phyloP scores from a whole-genome alignment of 2,888 invertebrate genomes.

The Metacarcinus magister region DNA sequence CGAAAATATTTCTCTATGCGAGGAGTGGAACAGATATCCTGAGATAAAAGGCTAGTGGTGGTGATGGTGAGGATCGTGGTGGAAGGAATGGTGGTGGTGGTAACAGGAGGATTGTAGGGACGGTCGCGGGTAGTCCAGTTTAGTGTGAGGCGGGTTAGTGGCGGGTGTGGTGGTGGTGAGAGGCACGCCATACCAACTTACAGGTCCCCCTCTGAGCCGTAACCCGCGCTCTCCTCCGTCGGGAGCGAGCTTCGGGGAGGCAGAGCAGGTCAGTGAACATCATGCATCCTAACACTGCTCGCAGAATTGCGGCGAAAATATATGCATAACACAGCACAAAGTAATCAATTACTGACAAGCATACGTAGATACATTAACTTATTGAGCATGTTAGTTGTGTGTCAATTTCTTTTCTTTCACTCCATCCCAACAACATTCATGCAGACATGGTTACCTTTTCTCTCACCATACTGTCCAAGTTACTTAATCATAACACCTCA shows the following conservation, averaged over 20 bases:
- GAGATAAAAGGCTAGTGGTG: neutral
- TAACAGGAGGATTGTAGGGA: neutral
- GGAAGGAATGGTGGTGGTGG: neutral
- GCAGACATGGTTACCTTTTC: neutral
- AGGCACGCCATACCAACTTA: conserved; percentile 34
- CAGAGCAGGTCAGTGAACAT: neutral
- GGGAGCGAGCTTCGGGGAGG: conserved; percentile 18
- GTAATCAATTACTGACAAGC: neutral
- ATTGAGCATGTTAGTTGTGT: neutral
- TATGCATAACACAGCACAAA: neutral
- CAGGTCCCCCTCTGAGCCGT: conserved; percentile 22
- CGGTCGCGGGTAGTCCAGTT: neutral
- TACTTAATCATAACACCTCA: neutral
- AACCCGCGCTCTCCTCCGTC: neutral
- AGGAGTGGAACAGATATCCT: neutral
- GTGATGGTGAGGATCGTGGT: neutral
- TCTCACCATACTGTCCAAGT: neutral
- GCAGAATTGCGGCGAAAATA: neutral
- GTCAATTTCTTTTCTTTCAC: neutral
- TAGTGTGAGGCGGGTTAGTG: conserved; percentile 27
- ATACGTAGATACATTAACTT: neutral
- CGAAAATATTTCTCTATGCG: neutral
- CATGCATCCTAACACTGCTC: neutral
- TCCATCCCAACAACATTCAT: neutral
- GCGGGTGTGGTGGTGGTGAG: conserved; percentile 1